These are phyloP conservation scores for Onychomys torridus DNA, from an alignment of 2,797 vertebrate genomes.

Conservation along the genomic window DNA sequence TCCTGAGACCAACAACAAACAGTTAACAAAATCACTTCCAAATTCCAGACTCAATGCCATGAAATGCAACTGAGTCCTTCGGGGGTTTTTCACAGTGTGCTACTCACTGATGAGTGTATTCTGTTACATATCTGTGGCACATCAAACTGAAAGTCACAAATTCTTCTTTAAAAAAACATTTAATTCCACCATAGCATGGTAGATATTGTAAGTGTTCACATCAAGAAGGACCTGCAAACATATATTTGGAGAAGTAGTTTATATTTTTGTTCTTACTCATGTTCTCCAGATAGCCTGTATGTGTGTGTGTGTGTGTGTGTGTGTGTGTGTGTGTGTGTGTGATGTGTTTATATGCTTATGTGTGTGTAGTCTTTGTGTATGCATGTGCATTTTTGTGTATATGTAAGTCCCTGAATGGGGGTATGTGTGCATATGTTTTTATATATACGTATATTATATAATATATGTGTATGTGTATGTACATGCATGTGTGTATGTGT, in stretches of 20 bases:
- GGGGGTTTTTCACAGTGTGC: neutral
- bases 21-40: constrained; percentile 62
- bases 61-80: neutral
- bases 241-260: neutral
- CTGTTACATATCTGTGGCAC: neutral
- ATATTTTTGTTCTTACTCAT: neutral
- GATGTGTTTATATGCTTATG: neutral
- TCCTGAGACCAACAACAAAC: constrained; percentile 52
- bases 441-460: neutral
- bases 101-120: neutral
- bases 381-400: neutral
- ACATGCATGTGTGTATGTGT: too few relatives aligned
- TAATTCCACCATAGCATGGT: neutral
- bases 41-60: neutral
- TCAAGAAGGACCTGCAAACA: neutral
- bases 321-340: neutral
- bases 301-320: neutral
- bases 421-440: neutral
- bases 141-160: neutral
- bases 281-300: neutral
- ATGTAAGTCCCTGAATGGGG: neutral
- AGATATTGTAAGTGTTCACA: neutral
- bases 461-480: too few relatives aligned
- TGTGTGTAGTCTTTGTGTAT: neutral
- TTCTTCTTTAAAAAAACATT: neutral